Conservation (phyloP, 2,888 invertebrate genomes). For the Lasioglossum lativentre region DNA sequence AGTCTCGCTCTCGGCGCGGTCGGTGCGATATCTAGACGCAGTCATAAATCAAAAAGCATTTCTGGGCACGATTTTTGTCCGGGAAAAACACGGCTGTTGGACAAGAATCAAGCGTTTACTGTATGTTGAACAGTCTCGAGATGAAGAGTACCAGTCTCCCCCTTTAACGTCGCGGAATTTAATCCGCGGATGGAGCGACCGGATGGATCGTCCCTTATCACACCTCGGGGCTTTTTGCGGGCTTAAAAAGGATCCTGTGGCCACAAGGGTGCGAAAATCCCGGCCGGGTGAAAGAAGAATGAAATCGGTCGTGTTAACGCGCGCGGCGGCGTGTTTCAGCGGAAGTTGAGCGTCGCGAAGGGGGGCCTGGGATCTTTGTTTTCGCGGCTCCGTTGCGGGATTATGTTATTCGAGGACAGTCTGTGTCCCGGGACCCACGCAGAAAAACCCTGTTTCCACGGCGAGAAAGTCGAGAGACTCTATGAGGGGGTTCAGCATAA, state of each 20-base stretch:
- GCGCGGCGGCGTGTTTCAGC: conserved; percentile 17
- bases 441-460: background rate
- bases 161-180: background rate
- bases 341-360: conserved; percentile 35
- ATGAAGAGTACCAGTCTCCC: background rate
- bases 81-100: too few species aligned
- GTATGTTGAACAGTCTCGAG: too few species aligned
- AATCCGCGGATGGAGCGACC: background rate
- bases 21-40: too few species aligned
- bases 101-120: too few species aligned
- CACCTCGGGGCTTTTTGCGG: conserved; percentile 8
- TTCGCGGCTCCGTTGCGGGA: background rate
- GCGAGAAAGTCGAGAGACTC: conserved; percentile 3
- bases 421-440: background rate
- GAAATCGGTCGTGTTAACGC: conserved; percentile 45
- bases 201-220: conserved; percentile 21
- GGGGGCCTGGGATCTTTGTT: background rate
- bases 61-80: too few species aligned
- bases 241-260: background rate
- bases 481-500: background rate
- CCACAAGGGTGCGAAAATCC: background rate
- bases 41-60: too few species aligned
- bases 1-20: too few species aligned
- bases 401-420: background rate
- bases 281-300: conserved; percentile 10